Conservation (phyloP, 2,888 invertebrate species). For the Chaitophorus viminalis region DNA sequence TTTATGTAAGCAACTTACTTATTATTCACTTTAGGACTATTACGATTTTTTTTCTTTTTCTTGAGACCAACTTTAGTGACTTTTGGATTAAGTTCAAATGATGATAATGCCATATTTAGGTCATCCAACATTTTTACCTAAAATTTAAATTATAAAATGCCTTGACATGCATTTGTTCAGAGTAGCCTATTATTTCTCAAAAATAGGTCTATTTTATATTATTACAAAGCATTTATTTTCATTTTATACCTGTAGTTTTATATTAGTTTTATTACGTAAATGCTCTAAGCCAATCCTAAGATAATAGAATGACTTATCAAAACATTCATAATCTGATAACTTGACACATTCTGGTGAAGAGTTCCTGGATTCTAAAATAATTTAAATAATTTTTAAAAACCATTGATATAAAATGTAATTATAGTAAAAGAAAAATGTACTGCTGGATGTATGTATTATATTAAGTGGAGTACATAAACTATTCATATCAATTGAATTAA, state of each 20-base stretch:
- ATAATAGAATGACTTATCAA: slow-evolving; percentile 76
- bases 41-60: too few species aligned
- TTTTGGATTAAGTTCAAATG: background rate
- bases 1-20: too few species aligned
- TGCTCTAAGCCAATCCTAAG: slow-evolving; percentile 79
- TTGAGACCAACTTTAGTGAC: background rate
- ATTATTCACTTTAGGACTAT: background rate
- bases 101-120: slow-evolving; percentile 71
- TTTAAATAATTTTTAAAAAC: background rate
- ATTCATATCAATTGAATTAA: slow-evolving; percentile 66
- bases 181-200: background rate
- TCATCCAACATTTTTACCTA: slow-evolving; percentile 71
- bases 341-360: slow-evolving; percentile 69
- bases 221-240: slow-evolving; percentile 68
- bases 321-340: slow-evolving; percentile 73
- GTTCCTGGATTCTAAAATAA: slow-evolving; percentile 66
- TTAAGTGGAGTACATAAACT: too few species aligned
- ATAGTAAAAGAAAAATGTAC: background rate
- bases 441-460: too few species aligned
- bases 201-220: background rate
- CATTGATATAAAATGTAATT: background rate
- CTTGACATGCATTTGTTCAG: too few species aligned
- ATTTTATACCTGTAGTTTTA: slow-evolving; percentile 68
- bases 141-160: background rate
- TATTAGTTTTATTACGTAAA: slow-evolving; percentile 66